A percentile compares a stretch with the other conserved stretches of the same genome.
phyloP scores from a whole-genome alignment of 2,888 invertebrate genomes.

The Heliconius ismenius region DNA sequence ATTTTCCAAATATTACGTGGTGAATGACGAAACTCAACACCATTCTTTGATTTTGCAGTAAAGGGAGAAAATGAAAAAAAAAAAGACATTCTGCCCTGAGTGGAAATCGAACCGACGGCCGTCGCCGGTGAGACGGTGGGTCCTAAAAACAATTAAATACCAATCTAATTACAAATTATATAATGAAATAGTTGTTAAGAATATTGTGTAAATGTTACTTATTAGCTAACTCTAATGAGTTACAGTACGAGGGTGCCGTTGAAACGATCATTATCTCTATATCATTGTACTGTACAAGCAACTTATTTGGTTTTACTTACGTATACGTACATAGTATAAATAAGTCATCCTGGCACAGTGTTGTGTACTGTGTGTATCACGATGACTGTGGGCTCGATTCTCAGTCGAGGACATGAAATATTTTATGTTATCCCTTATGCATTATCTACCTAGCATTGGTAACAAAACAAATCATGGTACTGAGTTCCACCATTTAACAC shows the following conservation, averaged over 20 bases:
- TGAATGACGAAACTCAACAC: background rate
- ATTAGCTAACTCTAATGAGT: background rate
- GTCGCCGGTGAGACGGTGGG: too few relatives aligned
- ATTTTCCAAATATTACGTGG: background rate
- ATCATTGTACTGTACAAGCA: slow-evolving; percentile 1
- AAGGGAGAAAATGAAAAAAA: background rate
- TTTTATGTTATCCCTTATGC: too few relatives aligned
- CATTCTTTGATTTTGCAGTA: background rate
- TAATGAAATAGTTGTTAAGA: background rate
- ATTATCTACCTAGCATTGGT: too few relatives aligned
- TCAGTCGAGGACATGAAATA: too few relatives aligned
- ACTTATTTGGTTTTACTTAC: background rate
- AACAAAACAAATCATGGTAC: too few relatives aligned
- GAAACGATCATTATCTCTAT: too few relatives aligned
- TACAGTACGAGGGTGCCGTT: background rate
- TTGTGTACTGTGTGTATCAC: too few relatives aligned
- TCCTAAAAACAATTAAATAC: background rate
- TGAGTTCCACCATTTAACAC: too few relatives aligned
- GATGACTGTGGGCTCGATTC: too few relatives aligned
- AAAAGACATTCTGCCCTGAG: background rate
- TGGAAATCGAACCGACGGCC: background rate
- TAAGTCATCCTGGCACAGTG: too few relatives aligned
- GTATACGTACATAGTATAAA: background rate
- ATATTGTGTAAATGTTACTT: background rate
- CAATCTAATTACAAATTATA: background rate